Conservation (phyloP, 2,888 invertebrate species). For the Dicranocentrus wangi region DNA sequence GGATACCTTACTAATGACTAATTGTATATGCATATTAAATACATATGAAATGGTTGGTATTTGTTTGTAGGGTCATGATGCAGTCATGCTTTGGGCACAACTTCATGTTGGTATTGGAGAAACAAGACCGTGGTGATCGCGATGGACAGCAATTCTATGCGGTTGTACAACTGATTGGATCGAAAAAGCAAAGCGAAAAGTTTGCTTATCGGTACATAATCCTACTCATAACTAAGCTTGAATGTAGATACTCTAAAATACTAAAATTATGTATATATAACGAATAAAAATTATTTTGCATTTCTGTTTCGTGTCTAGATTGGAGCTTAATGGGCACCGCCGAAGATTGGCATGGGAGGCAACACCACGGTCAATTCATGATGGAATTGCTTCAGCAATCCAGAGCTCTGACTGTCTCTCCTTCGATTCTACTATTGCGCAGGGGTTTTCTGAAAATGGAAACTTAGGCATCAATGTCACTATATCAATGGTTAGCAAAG, state of each 20-base stretch:
- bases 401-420: constrained; percentile 98
- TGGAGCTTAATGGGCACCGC: constrained; percentile 96
- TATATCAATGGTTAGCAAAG: constrained; percentile 89
- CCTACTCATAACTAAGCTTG: neutral
- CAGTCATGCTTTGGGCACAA: constrained; percentile 99
- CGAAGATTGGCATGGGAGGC: constrained; percentile 99
- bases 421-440: constrained; percentile 98
- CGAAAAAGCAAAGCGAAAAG: constrained; percentile 98
- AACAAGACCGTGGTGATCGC: constrained; percentile 97
- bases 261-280: no score
- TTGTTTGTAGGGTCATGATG: constrained; percentile 88
- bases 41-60: neutral
- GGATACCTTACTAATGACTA: neutral
- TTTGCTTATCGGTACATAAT: constrained; percentile 89
- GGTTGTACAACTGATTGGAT: constrained; percentile 98
- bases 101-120: constrained; percentile 99
- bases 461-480: constrained; percentile 99
- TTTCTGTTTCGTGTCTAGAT: constrained; percentile 80
- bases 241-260: no score
- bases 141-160: constrained; percentile 98
- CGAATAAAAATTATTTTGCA: neutral
- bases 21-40: neutral
- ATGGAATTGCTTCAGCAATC: constrained; percentile 98
- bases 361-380: constrained; percentile 98
- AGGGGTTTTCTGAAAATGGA: constrained; percentile 98